Conservation (phyloP, 2,888 invertebrate species). For the Acrobasis consociella region DNA sequence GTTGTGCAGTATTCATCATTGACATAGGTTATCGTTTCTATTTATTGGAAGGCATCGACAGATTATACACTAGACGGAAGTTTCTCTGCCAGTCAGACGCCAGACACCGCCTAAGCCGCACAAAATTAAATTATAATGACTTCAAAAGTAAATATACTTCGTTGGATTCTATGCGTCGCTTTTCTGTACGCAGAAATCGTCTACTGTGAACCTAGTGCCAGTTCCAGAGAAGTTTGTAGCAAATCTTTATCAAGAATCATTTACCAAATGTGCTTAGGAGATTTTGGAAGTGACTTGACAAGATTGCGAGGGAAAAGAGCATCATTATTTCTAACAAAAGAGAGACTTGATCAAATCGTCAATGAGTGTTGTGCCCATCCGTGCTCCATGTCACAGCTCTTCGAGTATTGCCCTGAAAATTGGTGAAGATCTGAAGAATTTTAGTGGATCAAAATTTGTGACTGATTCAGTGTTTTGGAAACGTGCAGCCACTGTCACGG, state of each 20-base stretch:
- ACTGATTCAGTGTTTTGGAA: constrained; percentile 29
- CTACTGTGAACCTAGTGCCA: constrained; percentile 38
- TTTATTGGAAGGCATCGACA: constrained; percentile 64
- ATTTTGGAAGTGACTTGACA: constrained; percentile 42
- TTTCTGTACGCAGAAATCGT: constrained; percentile 48
- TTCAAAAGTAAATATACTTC: constrained; percentile 28
- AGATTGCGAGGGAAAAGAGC: constrained; percentile 56
- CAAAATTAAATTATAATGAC: constrained; percentile 50
- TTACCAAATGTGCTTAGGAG: constrained; percentile 56
- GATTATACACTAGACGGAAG: constrained; percentile 66
- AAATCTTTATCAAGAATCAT: constrained; percentile 51
- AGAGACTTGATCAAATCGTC: constrained; percentile 54
- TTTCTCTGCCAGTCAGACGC: constrained; percentile 48
- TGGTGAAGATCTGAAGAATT: constrained; percentile 50
- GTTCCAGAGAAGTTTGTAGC: constrained; percentile 55
- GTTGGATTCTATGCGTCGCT: constrained; percentile 47
- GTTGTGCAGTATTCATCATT: constrained; percentile 67
- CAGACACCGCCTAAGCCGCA: constrained; percentile 42
- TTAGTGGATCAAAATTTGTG: constrained; percentile 25
- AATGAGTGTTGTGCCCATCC: constrained; percentile 63
- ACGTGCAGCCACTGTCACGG: constrained; percentile 19
- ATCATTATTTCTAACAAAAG: constrained; percentile 46
- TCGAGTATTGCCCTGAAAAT: constrained; percentile 67
- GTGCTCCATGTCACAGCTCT: constrained; percentile 61
- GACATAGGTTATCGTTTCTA: constrained; percentile 77